Evolutionary conservation across 1,140 invertebrate species (phyloP), one percentile per base, ranked within the genome.

Genomic region (Planococcus citri): DNA sequence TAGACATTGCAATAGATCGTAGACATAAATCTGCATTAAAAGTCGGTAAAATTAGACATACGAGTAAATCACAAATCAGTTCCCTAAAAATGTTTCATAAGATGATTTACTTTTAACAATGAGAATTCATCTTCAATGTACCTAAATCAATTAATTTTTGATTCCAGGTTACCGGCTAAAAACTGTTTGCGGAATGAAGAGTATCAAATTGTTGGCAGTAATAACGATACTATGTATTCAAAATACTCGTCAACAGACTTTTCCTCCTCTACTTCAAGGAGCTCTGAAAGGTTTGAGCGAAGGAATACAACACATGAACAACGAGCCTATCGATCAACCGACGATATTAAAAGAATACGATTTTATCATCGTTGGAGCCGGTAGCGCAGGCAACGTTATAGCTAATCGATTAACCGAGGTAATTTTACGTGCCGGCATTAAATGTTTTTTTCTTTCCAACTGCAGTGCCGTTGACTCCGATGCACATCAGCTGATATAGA

Each of bases 271-370:
- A n/a, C 70, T 73, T 4, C 60, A 73, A 37, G 72, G 71, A 6
- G 14, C 72, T 2, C 1, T 74, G 14, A 37, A 73, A 4, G 27
- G 72, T 9, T 0, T 75, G 10, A 0, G 1, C 1, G 73, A 75
- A 9, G 72, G 72, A 12, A 0, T 73, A 3, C 17, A 37, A 1
- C 70, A 71, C 17, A 60, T 38, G 22, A 73, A 67, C 58, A 51
- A 24, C 1, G 83, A 83, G 27, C 81, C 85, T 0, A 80, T 85
- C 37, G 82, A 88, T 71, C 38, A 77, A 75, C 64, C 20, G 73
- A 33, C 20, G 1, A 33, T 71, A 25, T 70, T 71, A 12, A 70
- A 57, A 0, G 74, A 75, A 69, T 75, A 74, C 25, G 74, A 75
- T 69, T 75, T 75, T 51, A 74, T 75, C 41, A 38, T 75, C 6